These are phyloP conservation scores for Periophthalmus magnuspinnatus DNA, from an alignment of 2,797 vertebrate genomes.

Conservation along the genomic window DNA sequence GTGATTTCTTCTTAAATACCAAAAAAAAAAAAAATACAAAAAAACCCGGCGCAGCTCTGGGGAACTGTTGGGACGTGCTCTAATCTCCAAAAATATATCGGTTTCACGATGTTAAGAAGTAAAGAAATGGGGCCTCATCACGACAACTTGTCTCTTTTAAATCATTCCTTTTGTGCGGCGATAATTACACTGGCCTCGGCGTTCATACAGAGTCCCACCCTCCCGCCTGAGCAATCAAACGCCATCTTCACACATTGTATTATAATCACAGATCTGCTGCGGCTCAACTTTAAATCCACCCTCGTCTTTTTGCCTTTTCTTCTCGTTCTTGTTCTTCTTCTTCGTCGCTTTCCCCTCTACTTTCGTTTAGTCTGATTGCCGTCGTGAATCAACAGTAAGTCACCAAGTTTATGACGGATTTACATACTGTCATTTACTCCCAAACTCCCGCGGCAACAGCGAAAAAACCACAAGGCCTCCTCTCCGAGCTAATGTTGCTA, in stretches of 20 bases:
- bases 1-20: neutral
- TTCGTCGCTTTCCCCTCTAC: constrained; percentile 42
- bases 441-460: constrained; percentile 26
- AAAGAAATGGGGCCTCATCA: constrained; percentile 27
- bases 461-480: constrained; percentile 52
- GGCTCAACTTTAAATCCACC: constrained; percentile 37
- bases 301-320: too few species aligned
- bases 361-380: constrained; percentile 45
- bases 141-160: constrained; percentile 46
- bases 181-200: constrained; percentile 60
- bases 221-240: constrained; percentile 88
- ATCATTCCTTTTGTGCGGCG: constrained; percentile 75
- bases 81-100: constrained; percentile 20
- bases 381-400: constrained; percentile 24
- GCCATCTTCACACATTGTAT: constrained; percentile 87
- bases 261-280: constrained; percentile 85
- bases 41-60: neutral
- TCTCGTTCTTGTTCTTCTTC: too few species aligned
- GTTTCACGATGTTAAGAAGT: constrained; percentile 7
- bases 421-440: neutral
- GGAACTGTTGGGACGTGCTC: constrained; percentile 8
- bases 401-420: constrained; percentile 57
- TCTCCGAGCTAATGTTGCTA: constrained; percentile 71
- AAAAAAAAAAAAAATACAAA: constrained; percentile 8
- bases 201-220: constrained; percentile 33